Evolutionary conservation across 2,113 vertebrate genomes (phyloP), one percentile per base, ranked within the genome.

Genomic region (Cygnus buccinator): DNA sequence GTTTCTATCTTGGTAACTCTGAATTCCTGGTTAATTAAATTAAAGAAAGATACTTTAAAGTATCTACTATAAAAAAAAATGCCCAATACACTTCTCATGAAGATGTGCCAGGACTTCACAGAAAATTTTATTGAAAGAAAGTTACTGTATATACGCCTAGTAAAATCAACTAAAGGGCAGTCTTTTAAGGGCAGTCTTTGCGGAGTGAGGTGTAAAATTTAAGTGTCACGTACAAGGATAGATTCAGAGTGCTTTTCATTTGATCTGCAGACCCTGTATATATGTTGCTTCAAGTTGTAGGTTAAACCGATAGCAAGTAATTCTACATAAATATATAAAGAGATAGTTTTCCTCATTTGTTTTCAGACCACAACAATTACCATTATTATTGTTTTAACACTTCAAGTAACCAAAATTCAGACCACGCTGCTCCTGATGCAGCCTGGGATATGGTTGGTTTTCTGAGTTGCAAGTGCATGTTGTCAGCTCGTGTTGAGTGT

Each of bases 141-240:
- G 11, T 25, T 57, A 26, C 20, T 67, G 7, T 39, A 33, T 76
- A 35, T 65, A n/a, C 50, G 14, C 11, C 23, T 55, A 54, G 5
- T 43, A 89, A 25, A 71, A 73, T 11, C 3, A 55, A 59, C 62
- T 59, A 57, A 80, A 87, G 33, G 7, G 2, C 6, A 43, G 11
- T 23, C 15, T 82, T 79, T 80, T 54, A 93, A 86, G 52, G 41
- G 11, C 31, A 84, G 35, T 75, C 37, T 33, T 76, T 39, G 26
- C 44, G 82, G 16, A 72, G 15, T 65, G 29, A 65, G 4, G 5
- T 75, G 33, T 33, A 65, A 84, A 89, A 83, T 50, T 58, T 31
- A 75, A 65, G 9, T 23, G n/a, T 57, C 48, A 22, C 15, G 10
- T 17, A n/a, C 22, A 61, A 21, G 0, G 0, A 33, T 13, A 57